A percentile compares a stretch with the other conserved stretches of the same genome.
phyloP scores from a whole-genome alignment of 2,888 invertebrate species.

The Tridacna gigas region DNA sequence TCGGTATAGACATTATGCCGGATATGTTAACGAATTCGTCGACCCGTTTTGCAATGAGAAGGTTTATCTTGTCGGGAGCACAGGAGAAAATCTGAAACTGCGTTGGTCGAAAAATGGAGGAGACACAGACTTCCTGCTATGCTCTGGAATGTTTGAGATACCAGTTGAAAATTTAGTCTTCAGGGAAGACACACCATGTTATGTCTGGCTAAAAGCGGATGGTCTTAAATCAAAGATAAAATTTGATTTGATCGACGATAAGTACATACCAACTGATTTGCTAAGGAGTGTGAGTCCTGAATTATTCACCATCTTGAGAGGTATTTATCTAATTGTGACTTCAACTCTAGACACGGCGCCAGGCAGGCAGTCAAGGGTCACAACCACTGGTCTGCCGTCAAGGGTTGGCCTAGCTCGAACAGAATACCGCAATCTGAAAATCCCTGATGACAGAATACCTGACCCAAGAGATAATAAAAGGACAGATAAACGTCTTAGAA shows the following conservation, averaged over 20 bases:
- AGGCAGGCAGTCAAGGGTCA: slow-evolving; percentile 32
- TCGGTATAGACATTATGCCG: slow-evolving; percentile 39
- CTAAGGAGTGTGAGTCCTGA: slow-evolving; percentile 40
- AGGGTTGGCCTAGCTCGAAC: slow-evolving; percentile 50
- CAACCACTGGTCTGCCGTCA: slow-evolving; percentile 34
- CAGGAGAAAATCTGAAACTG: slow-evolving; percentile 55
- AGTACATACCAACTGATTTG: slow-evolving; percentile 42
- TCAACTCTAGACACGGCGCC: slow-evolving; percentile 33
- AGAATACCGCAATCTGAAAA: slow-evolving; percentile 38
- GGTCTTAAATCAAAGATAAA: background rate
- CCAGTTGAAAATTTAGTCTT: slow-evolving; percentile 50
- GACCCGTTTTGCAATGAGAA: slow-evolving; percentile 46
- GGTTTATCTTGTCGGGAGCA: slow-evolving; percentile 61
- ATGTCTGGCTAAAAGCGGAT: slow-evolving; percentile 53
- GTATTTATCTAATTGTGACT: slow-evolving; percentile 40
- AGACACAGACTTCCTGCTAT: slow-evolving; percentile 62
- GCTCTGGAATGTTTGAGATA: slow-evolving; percentile 54
- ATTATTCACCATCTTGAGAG: slow-evolving; percentile 52
- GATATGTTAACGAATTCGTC: slow-evolving; percentile 41
- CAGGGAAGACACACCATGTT: slow-evolving; percentile 57
- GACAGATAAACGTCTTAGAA: background rate
- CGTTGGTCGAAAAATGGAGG: slow-evolving; percentile 56
- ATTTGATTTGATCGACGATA: slow-evolving; percentile 29
- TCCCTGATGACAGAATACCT: background rate
- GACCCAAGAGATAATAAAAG: background rate